Conservation (phyloP, 2,888 invertebrate species). For the Aquatica leii region DNA sequence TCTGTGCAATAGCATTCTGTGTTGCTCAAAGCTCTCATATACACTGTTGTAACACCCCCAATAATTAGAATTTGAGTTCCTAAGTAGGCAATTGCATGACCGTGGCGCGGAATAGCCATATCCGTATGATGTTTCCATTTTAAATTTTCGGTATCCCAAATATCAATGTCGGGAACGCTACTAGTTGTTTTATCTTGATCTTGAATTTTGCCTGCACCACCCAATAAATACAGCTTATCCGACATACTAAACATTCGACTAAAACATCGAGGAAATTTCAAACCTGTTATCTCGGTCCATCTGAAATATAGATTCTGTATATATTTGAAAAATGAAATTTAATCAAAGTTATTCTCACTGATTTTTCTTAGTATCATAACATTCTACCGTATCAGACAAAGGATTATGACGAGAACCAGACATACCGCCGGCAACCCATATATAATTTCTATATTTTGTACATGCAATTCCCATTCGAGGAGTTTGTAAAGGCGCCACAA, state of each 20-base stretch:
- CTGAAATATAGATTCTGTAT: constrained; percentile 53
- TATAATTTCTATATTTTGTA: constrained; percentile 69
- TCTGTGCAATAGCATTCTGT: constrained; percentile 74
- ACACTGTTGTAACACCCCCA: constrained; percentile 72
- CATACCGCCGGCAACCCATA: constrained; percentile 80
- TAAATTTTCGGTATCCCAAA: constrained; percentile 66
- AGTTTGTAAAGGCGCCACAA: constrained; percentile 66
- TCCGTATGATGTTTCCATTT: constrained; percentile 68
- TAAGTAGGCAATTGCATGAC: constrained; percentile 70
- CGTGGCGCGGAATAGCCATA: constrained; percentile 72
- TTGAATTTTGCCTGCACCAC: constrained; percentile 69
- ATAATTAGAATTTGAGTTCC: constrained; percentile 72
- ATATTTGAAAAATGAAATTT: background rate
- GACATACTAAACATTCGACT: constrained; percentile 64
- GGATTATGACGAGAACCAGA: constrained; percentile 66
- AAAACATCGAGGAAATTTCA: constrained; percentile 66
- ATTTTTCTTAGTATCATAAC: constrained; percentile 69
- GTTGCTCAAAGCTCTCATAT: constrained; percentile 70
- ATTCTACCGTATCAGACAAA: constrained; percentile 69
- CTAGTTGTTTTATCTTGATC: constrained; percentile 65
- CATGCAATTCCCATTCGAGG: constrained; percentile 71
- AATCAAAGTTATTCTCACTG: constrained; percentile 59
- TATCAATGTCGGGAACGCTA: constrained; percentile 68
- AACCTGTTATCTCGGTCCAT: constrained; percentile 66
- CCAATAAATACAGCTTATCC: constrained; percentile 71